Evolutionary conservation across 2,113 vertebrate species (phyloP).

Genomic region (Lophius piscatorius): DNA sequence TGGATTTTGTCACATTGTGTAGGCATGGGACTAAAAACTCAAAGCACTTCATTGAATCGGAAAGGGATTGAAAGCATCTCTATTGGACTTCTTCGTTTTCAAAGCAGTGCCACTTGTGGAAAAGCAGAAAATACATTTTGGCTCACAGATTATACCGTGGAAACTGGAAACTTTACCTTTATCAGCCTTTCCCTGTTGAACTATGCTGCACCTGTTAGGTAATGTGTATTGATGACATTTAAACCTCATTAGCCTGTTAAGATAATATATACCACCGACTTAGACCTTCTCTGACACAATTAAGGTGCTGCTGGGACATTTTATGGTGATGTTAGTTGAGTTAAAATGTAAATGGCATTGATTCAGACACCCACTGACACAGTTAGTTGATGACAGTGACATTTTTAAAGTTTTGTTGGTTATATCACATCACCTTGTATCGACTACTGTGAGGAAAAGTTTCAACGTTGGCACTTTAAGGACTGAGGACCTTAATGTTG

Average conservation of each 20-base stretch:
- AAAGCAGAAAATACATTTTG: neutral
- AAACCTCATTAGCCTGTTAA: conserved; percentile 17
- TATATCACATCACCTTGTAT: neutral
- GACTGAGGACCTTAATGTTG: neutral
- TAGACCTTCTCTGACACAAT: neutral
- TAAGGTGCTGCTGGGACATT: conserved; percentile 8
- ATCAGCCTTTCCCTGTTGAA: conserved; percentile 14
- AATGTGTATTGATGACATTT: conserved; percentile 25
- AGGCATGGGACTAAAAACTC: neutral
- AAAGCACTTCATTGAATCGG: neutral
- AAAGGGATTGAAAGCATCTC: too few species aligned
- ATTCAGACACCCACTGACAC: neutral
- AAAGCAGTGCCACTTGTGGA: too few species aligned
- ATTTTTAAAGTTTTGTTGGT: conserved; percentile 14
- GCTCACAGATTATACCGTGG: neutral
- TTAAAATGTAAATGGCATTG: conserved; percentile 3
- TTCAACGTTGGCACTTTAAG: neutral
- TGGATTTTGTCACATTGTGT: neutral
- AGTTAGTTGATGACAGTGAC: conserved; percentile 14
- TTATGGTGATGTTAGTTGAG: conserved; percentile 9
- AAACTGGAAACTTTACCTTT: conserved; percentile 2
- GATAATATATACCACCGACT: conserved; percentile 28
- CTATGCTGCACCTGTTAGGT: conserved; percentile 14
- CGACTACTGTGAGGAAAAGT: neutral
- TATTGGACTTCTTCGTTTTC: too few species aligned